Conservation (phyloP, 2,113 vertebrate species). For the Otis tarda region DNA sequence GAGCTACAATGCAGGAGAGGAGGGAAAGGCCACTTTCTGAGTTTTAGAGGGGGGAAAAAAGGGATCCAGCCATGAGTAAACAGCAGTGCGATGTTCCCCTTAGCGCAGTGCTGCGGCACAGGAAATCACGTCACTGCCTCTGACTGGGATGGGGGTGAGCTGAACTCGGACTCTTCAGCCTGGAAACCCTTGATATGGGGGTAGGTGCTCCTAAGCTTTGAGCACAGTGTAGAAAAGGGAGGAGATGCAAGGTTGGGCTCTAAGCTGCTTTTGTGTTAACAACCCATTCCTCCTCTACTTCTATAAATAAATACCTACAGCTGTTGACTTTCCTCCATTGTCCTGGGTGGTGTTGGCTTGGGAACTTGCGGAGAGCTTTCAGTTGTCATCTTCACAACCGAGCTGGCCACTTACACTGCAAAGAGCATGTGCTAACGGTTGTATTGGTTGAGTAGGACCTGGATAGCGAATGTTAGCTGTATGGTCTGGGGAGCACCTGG, state of each 20-base stretch:
- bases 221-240: background rate
- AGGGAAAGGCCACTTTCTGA: background rate
- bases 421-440: background rate
- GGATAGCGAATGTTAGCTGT: background rate
- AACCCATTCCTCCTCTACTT: background rate
- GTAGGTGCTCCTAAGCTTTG: background rate
- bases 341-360: background rate
- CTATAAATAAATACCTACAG: background rate
- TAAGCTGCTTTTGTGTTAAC: background rate
- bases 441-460: background rate
- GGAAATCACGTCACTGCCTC: background rate
- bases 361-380: background rate
- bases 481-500: background rate
- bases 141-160: background rate
- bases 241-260: background rate
- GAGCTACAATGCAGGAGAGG: background rate
- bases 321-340: rapidly evolving
- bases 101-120: background rate
- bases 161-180: background rate
- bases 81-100: background rate
- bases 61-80: background rate
- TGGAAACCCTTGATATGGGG: background rate
- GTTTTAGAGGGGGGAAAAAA: too few relatives aligned
- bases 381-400: background rate
- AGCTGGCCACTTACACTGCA: background rate